Evolutionary conservation across 2,888 invertebrate genomes (phyloP).

Genomic region (Trachelus stipa): DNA sequence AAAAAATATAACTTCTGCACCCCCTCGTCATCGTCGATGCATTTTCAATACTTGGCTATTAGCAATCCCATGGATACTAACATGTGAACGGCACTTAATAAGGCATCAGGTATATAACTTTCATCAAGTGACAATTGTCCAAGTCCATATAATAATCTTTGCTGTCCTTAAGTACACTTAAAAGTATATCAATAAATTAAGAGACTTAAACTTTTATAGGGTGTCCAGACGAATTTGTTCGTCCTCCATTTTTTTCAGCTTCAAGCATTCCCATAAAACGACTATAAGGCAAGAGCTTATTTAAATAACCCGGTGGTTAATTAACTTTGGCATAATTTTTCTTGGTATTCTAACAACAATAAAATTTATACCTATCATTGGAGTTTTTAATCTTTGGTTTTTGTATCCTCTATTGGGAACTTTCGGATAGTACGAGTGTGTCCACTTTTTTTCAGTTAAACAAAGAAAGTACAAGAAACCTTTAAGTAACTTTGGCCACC

Average conservation of each 20-base stretch:
- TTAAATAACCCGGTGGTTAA: slow-evolving; percentile 14
- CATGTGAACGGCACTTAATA: neutral
- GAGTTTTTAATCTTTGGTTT: slow-evolving; percentile 8
- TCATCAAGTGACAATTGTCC: neutral
- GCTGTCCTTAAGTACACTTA: neutral
- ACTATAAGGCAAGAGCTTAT: neutral
- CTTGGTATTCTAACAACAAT: slow-evolving; percentile 21
- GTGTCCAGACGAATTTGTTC: neutral
- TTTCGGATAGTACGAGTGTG: neutral
- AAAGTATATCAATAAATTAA: neutral
- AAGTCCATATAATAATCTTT: neutral
- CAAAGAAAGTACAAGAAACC: neutral
- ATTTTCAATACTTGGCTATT: neutral
- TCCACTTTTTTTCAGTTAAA: neutral
- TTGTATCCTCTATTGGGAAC: slow-evolving; percentile 6
- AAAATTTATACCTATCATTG: neutral
- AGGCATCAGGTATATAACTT: neutral
- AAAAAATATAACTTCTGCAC: neutral
- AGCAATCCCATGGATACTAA: neutral
- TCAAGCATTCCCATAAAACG: neutral
- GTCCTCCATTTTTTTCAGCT: neutral
- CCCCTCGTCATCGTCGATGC: neutral
- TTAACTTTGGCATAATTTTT: slow-evolving; percentile 36
- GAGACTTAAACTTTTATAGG: neutral
- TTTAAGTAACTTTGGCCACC: slow-evolving; percentile 14